These are phyloP conservation scores for Myodes glareolus DNA, from an alignment of 2,113 vertebrate genomes.

Conservation along the genomic window DNA sequence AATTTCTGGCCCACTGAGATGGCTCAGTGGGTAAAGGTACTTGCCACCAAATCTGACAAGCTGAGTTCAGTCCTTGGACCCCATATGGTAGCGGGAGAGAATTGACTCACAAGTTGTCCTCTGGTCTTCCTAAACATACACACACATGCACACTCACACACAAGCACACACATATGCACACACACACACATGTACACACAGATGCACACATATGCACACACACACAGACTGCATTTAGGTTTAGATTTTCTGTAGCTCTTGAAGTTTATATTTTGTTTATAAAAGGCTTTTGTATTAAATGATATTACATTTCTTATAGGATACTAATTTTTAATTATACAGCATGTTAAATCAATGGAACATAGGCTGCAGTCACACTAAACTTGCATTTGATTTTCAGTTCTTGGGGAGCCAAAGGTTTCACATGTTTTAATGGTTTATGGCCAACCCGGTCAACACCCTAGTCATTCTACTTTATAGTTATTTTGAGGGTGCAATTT, in stretches of 20 bases:
- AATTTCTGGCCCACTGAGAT: background rate
- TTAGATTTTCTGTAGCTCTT: background rate
- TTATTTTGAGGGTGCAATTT: background rate
- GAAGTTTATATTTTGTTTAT: constrained; percentile 35
- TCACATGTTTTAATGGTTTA: background rate
- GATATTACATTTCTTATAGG: background rate
- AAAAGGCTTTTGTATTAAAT: background rate
- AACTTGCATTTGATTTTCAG: background rate
- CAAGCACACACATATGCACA: fast-evolving
- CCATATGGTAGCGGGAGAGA: background rate
- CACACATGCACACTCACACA: background rate
- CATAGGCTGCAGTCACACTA: background rate
- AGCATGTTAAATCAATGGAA: background rate
- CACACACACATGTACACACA: background rate
- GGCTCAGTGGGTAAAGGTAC: background rate
- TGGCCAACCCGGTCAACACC: background rate
- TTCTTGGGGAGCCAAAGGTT: background rate
- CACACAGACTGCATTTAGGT: background rate
- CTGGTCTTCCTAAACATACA: background rate
- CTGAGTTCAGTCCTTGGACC: background rate
- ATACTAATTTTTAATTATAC: constrained; percentile 18
- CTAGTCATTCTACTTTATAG: background rate
- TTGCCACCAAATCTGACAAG: background rate
- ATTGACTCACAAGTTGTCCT: background rate
- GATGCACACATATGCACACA: background rate